Conservation (phyloP, 2,113 vertebrate species). For the Perca schrenkii region DNA sequence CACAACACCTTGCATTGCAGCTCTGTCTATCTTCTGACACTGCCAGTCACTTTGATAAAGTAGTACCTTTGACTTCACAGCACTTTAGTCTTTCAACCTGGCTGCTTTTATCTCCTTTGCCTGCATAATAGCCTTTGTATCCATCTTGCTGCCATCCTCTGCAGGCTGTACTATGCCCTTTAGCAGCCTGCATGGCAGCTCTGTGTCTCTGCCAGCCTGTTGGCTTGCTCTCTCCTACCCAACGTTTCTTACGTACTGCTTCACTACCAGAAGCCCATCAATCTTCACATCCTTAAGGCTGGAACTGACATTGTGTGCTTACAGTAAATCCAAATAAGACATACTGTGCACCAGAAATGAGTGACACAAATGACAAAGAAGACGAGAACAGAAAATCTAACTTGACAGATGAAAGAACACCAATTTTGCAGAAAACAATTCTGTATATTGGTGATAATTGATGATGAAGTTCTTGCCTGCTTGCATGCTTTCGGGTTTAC, state of each 20-base stretch:
- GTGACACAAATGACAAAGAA: background rate
- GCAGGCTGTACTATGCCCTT: conserved; percentile 34
- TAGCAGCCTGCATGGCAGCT: conserved; percentile 14
- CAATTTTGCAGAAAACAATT: background rate
- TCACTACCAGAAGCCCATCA: background rate
- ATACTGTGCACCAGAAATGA: background rate
- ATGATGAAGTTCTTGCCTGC: background rate
- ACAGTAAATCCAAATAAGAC: background rate
- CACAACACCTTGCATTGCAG: background rate
- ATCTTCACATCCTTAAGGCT: conserved; percentile 12
- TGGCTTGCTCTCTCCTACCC: background rate
- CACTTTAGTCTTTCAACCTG: conserved; percentile 54
- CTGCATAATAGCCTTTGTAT: conserved; percentile 25
- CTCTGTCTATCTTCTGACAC: conserved; percentile 14
- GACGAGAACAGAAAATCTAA: background rate
- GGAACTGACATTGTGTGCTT: background rate
- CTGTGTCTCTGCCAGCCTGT: conserved; percentile 17
- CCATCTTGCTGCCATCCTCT: conserved; percentile 33
- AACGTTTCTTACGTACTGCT: conserved; percentile 1
- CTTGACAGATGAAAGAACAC: background rate
- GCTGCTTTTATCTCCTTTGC: conserved; percentile 48
- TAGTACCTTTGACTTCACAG: conserved; percentile 29
- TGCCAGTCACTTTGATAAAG: conserved; percentile 31
- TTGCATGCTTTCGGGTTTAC: background rate
- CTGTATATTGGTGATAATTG: background rate